phyloP scores from a whole-genome alignment of 2,797 vertebrate genomes.

The Spondyliosoma cantharus region DNA sequence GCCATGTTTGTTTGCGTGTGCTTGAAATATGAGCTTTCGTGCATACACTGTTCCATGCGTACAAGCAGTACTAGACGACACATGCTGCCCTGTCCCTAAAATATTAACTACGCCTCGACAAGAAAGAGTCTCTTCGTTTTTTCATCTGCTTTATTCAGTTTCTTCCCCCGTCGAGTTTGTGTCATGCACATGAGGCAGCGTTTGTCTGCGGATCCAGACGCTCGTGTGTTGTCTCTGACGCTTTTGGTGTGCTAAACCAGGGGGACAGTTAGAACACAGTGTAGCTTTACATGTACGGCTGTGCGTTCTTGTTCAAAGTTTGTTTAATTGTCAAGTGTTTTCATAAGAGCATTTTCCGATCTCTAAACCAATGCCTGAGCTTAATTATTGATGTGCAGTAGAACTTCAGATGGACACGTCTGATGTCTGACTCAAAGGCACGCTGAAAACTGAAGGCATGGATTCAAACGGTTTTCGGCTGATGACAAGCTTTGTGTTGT shows the following conservation, averaged over 20 bases:
- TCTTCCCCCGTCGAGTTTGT: constrained; percentile 37
- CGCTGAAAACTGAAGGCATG: constrained; percentile 9
- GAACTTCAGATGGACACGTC: constrained; percentile 16
- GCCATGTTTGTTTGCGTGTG: constrained; percentile 31
- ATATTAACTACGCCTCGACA: constrained; percentile 57
- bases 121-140: constrained; percentile 50
- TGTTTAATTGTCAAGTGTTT: constrained; percentile 21
- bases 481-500: constrained; percentile 7
- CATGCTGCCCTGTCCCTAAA: constrained; percentile 45
- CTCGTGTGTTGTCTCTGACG: constrained; percentile 21
- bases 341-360: constrained; percentile 32
- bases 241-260: background rate
- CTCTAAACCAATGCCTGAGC: constrained; percentile 21
- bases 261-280: background rate
- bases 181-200: constrained; percentile 21
- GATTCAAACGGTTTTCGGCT: constrained; percentile 26
- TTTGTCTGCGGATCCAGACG: constrained; percentile 34
- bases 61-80: constrained; percentile 31
- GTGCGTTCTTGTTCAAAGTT: constrained; percentile 2
- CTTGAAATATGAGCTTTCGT: constrained; percentile 34
- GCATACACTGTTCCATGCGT: constrained; percentile 41
- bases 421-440: constrained; percentile 37
- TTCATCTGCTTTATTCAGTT: constrained; percentile 47
- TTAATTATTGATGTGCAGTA: constrained; percentile 50
- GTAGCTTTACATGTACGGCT: constrained; percentile 10